Percentiles rank a stretch among this genome's conserved stretches.
These are phyloP conservation scores for Coturnix japonica DNA, from an alignment of 2,113 vertebrate genomes.

Conservation along the genomic window DNA sequence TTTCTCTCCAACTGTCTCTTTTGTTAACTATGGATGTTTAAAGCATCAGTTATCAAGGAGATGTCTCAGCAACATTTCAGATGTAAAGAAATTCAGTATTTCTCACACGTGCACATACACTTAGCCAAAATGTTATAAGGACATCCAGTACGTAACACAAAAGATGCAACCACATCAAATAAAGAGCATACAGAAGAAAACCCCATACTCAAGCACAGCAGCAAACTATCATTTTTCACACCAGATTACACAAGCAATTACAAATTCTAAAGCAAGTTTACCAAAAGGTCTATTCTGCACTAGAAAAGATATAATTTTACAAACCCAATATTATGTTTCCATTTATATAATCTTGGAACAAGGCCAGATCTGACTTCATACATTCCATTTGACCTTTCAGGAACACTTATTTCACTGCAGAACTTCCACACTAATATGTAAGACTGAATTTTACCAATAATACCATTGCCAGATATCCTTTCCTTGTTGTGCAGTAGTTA, in stretches of 20 bases:
- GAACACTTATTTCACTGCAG: conserved; percentile 33
- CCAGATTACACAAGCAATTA: conserved; percentile 19
- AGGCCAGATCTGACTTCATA: conserved; percentile 28
- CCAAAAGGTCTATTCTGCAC: conserved; percentile 26
- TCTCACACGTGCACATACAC: not conserved
- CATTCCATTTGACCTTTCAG: conserved; percentile 44
- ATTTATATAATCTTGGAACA: conserved; percentile 40
- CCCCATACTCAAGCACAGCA: conserved; percentile 30
- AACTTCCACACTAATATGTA: not conserved
- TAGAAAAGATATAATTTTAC: conserved; percentile 45
- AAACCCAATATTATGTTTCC: conserved; percentile 45
- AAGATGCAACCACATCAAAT: not conserved
- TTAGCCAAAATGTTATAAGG: not conserved
- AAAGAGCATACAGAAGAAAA: conserved; percentile 24
- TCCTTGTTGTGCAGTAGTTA: not conserved
- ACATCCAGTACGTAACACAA: not conserved
- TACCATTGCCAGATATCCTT: not conserved
- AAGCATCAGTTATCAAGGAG: not conserved
- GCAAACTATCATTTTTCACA: conserved; percentile 9
- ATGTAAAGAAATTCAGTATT: not conserved
- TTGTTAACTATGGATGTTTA: not conserved
- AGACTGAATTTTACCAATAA: not conserved
- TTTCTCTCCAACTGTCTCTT: not conserved
- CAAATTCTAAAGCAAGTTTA: conserved; percentile 32
- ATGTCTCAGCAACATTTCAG: not conserved